Percentiles rank a stretch among this genome's conserved stretches.
Evolutionary conservation across 2,888 invertebrate genomes (phyloP).

Genomic region (Kuschelorhynchus macadamiae): DNA sequence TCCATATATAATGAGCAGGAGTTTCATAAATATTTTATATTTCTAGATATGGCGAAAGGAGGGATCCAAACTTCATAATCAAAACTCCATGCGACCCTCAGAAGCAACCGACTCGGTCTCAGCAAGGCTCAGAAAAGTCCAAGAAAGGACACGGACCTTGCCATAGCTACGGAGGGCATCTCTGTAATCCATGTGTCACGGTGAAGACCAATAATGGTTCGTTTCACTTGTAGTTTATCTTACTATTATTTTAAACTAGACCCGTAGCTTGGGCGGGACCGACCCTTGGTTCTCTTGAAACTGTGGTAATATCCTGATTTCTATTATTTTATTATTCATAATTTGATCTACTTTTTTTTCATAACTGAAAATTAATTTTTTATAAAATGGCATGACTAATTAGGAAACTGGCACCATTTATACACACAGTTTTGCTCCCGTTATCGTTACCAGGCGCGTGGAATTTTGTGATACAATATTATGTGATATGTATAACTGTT

Average conservation of each 20-base stretch:
- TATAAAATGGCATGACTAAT: too few species aligned
- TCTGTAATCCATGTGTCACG: slow-evolving; percentile 78
- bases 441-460: too few species aligned
- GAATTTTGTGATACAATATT: too few species aligned
- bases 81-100: slow-evolving; percentile 70
- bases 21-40: neutral
- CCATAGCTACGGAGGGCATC: slow-evolving; percentile 70
- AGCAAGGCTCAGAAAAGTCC: slow-evolving; percentile 54
- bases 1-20: too few species aligned
- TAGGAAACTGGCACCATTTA: too few species aligned
- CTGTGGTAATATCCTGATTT: too few species aligned
- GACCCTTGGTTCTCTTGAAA: too few species aligned
- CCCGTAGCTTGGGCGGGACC: neutral
- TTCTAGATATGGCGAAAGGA: slow-evolving; percentile 31
- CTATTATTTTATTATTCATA: too few species aligned
- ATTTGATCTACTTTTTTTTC: too few species aligned
- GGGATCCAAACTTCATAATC: slow-evolving; percentile 79
- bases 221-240: neutral
- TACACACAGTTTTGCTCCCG: too few species aligned
- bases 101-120: slow-evolving; percentile 48
- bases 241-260: slow-evolving; percentile 59
- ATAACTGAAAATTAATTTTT: too few species aligned
- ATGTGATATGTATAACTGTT: too few species aligned
- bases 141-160: slow-evolving; percentile 61
- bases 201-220: slow-evolving; percentile 63